Base-by-base conservation (phyloP, 1,140 invertebrate species). In the Drosophila busckii region DNA sequence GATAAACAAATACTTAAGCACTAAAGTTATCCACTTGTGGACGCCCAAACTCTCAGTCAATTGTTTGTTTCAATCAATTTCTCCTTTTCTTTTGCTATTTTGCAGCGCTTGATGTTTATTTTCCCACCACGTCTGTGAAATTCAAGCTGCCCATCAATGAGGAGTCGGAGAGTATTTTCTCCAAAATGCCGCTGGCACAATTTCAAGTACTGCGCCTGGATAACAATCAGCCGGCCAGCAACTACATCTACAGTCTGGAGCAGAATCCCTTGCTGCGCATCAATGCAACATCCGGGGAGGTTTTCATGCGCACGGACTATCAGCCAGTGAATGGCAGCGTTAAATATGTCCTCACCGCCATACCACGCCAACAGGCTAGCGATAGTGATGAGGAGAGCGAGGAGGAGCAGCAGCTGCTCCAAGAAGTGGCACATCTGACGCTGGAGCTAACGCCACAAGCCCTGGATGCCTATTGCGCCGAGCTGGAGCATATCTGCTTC, bases 161-260 rank as follows among this genome's bases (percentile, higher is more conserved):
- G 61, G 70, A 86, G 17, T 85, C 84, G 16, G 76, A 87, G 23
- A 87, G 84, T 32, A 75, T 86, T 32, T 87, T 87, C 42, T 87
- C 85, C 3, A 86, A 87, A 45, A 85, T 86, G 9, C 85, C 85
- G 2, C 26, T 87, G 61, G 85, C 76, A 25, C 76, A 78, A 44
- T 86, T 87, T 61, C 84, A 85, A 68, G 82, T 87, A 28, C 42
- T 85, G 12, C 35, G 55, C 1, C 23, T 65, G 25, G 54, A 52
- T 1, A 49, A 65, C 56, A 86, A 84, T 49, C 60, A 40, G 2
- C 17, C 53, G 19, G 76, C 84, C n/a, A 40, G 3, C 1, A 71
- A 87, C 20, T 85, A 86, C 28, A 63, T 76, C 25, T 87, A 87
- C 40, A 86, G 61, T 37, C 56, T 87, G 41, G 84, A 87, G 23